Evolutionary conservation across 2,113 vertebrate species (phyloP).

Genomic region (Eolophus roseicapilla): DNA sequence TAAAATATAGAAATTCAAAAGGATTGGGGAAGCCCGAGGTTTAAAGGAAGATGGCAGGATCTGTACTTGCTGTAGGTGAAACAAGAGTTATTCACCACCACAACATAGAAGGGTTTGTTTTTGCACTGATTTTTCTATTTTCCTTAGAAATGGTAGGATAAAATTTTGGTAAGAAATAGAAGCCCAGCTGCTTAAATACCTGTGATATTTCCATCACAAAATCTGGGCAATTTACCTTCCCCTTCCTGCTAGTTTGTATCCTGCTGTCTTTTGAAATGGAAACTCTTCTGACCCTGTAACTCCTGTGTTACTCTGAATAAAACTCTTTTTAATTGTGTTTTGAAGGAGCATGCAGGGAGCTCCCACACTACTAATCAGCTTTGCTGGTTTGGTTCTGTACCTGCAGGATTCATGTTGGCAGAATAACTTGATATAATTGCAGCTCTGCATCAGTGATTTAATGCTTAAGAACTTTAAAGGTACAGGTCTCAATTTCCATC

Average conservation of each 20-base stretch:
- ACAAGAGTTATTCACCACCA: neutral
- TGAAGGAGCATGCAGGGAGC: conserved; percentile 47
- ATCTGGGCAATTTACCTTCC: conserved; percentile 53
- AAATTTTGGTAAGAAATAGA: conserved; percentile 17
- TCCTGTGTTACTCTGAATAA: conserved; percentile 63
- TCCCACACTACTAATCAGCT: conserved; percentile 73
- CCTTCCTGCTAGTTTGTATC: conserved; percentile 49
- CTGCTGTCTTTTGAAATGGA: conserved; percentile 72
- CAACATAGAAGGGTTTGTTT: neutral
- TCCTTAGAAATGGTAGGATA: neutral
- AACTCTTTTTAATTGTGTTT: conserved; percentile 74
- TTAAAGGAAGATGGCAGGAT: neutral
- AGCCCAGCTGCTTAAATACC: conserved; percentile 31
- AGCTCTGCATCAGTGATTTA: conserved; percentile 32
- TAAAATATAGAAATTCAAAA: neutral
- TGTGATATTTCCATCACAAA: conserved; percentile 41
- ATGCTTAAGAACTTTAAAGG: conserved; percentile 49
- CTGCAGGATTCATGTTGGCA: conserved; percentile 46
- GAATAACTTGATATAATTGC: conserved; percentile 65
- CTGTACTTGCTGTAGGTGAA: neutral
- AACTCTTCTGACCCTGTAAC: conserved; percentile 72
- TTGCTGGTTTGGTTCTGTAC: conserved; percentile 53
- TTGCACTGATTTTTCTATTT: conserved; percentile 10
- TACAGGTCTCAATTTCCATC: neutral
- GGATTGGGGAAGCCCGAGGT: neutral